Conservation (phyloP, 2,888 invertebrate genomes). For the Orthosia cruda region DNA sequence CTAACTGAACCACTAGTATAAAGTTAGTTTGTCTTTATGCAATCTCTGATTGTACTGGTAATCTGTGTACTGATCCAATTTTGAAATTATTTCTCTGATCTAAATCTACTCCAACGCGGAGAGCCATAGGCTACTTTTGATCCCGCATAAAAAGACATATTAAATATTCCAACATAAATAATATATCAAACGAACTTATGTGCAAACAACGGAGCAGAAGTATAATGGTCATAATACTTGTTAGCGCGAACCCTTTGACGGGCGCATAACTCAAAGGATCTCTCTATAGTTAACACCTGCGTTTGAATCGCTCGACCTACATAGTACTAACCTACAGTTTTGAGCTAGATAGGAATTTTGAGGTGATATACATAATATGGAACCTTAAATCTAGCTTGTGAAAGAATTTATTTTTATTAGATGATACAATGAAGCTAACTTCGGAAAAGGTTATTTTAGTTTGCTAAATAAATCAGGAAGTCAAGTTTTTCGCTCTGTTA, state of each 20-base stretch:
- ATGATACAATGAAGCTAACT: too few species aligned
- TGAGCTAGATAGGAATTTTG: neutral
- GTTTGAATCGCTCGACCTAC: slow-evolving; percentile 37
- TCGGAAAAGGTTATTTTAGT: too few species aligned
- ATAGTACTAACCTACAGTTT: neutral
- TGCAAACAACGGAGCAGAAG: neutral
- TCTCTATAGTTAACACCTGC: slow-evolving; percentile 36
- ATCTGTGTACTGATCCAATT: too few species aligned
- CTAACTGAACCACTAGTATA: too few species aligned
- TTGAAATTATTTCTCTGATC: too few species aligned
- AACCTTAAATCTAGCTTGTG: neutral
- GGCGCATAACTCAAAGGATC: slow-evolving; percentile 55
- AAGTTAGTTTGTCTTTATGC: too few species aligned
- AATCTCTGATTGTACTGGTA: too few species aligned
- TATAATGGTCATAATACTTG: slow-evolving; percentile 53
- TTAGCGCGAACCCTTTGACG: slow-evolving; percentile 48
- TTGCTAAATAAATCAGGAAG: too few species aligned
- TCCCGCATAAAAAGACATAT: neutral
- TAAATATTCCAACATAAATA: neutral
- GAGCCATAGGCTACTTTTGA: too few species aligned
- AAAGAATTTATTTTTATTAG: neutral
- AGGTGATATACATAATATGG: too few species aligned
- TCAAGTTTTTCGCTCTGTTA: too few species aligned
- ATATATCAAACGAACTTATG: neutral
- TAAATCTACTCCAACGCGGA: too few species aligned